Base-by-base conservation (phyloP, 2,113 vertebrate species). In the Meleagris gallopavo region DNA sequence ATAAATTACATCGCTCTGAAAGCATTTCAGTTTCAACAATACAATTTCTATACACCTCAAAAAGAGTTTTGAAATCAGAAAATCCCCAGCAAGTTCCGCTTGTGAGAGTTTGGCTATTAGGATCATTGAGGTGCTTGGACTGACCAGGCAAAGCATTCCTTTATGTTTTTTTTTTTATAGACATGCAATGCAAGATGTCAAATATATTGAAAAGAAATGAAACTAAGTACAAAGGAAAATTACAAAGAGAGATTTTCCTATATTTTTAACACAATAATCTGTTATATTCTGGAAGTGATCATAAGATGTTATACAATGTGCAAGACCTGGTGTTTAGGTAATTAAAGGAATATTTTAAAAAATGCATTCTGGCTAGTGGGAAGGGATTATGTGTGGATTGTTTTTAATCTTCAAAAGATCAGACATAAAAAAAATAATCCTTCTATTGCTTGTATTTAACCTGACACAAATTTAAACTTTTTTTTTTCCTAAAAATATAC, bases 341-440 rank as follows among this genome's bases (percentile, higher is more conserved):
- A 95, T 97, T 95, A 92, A 84, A 95, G 22, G 46, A 93, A 92
- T 55, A 94, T 90, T 96, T 96, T 22, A 6, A 20, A 76, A 97
- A 95, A 89, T 90, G 52, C 62, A 81, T 87, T 91, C 83, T 88
- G 67, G 71, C 91, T 92, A 78, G 57, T 48, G 90, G 50, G 43
- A 41, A 94, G 48, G 83, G 93, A 96, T 97, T 97, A 95, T 89
- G 32, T 65, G 75, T 89, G 90, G 94, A 91, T 94, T 97, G 84
- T 7, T 78, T 94, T 96, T 96, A 96, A 97, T 97, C 95, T 97
- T 96, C 46, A 93, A 76, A 93, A 93, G 78, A 96, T 93, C 91
- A 95, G 82, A 94, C 95, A 91, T 67, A 69, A 76, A 93, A 95
- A 85, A 54, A 7, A 11, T 90, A 94, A 94, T 93, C 92, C 90